A percentile compares a stretch with the other conserved stretches of the same genome.
Evolutionary conservation across 2,797 vertebrate species (phyloP).

Genomic region (Sphaeramia orbicularis): DNA sequence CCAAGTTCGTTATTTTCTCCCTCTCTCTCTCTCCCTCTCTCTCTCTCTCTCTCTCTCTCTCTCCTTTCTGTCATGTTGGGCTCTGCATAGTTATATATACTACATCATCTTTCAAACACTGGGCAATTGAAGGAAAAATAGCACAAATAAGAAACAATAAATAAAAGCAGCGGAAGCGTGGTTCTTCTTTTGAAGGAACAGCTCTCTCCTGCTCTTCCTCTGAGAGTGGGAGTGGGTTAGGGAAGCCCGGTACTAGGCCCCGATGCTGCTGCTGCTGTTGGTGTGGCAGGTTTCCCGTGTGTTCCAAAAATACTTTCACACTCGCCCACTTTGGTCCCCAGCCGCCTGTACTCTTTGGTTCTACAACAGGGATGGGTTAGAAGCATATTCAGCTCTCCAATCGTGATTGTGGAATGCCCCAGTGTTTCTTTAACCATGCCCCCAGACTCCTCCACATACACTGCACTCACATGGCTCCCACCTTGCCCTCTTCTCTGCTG

Average conservation of each 20-base stretch:
- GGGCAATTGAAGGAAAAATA: constrained; percentile 73
- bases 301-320: constrained; percentile 87
- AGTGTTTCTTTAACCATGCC: too few species aligned
- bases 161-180: constrained; percentile 81
- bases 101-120: constrained; percentile 73
- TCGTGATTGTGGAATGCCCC: constrained; percentile 84
- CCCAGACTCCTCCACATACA: constrained; percentile 78
- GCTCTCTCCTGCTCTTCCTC: constrained; percentile 79
- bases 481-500: constrained; percentile 75
- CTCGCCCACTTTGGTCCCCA: constrained; percentile 88
- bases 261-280: constrained; percentile 77
- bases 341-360: constrained; percentile 82
- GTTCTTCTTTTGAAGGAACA: constrained; percentile 82
- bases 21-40: constrained; percentile 41
- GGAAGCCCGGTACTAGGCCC: constrained; percentile 88
- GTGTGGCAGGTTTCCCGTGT: constrained; percentile 87
- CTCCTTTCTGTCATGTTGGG: constrained; percentile 71
- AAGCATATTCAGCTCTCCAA: constrained; percentile 76
- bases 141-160: constrained; percentile 73
- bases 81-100: constrained; percentile 81
- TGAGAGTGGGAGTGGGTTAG: constrained; percentile 88
- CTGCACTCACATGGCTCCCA: constrained; percentile 68
- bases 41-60: constrained; percentile 52
- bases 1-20: constrained; percentile 80
- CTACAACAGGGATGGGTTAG: constrained; percentile 79